Evolutionary conservation across 2,113 vertebrate species (phyloP).

Genomic region (Semnopithecus entellus): DNA sequence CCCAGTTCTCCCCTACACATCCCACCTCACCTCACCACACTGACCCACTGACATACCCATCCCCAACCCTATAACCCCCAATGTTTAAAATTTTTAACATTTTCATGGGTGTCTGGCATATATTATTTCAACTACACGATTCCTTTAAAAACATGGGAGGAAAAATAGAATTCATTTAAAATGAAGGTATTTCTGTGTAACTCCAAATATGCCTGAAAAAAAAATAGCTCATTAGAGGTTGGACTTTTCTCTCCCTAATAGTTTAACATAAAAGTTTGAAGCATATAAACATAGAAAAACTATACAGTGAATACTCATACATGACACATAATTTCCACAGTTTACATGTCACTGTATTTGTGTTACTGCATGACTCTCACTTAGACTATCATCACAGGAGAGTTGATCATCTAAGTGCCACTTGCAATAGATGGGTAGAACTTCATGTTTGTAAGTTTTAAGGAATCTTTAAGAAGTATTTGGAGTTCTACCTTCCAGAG

Average conservation of each 20-base stretch:
- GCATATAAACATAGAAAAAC: neutral
- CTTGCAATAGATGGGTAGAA: neutral
- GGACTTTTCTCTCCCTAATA: neutral
- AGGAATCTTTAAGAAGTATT: neutral
- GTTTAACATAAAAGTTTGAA: neutral
- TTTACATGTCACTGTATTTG: neutral
- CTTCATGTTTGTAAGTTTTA: neutral
- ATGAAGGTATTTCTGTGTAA: neutral
- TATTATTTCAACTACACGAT: neutral
- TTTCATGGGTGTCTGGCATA: neutral
- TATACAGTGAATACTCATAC: neutral
- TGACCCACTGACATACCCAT: neutral
- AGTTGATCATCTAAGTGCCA: too few species aligned
- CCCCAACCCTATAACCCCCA: neutral
- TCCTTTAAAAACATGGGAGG: neutral
- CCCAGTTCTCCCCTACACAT: neutral
- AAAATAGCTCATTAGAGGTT: neutral
- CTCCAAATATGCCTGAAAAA: neutral
- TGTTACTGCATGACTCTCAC: neutral
- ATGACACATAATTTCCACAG: too few species aligned
- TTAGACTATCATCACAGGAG: neutral
- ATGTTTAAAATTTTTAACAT: neutral
- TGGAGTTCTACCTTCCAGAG: neutral
- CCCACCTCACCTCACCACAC: rapidly evolving
- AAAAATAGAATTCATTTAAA: neutral